These are phyloP conservation scores for Yponomeuta malinellus DNA, from an alignment of 2,888 invertebrate species.

Conservation along the genomic window DNA sequence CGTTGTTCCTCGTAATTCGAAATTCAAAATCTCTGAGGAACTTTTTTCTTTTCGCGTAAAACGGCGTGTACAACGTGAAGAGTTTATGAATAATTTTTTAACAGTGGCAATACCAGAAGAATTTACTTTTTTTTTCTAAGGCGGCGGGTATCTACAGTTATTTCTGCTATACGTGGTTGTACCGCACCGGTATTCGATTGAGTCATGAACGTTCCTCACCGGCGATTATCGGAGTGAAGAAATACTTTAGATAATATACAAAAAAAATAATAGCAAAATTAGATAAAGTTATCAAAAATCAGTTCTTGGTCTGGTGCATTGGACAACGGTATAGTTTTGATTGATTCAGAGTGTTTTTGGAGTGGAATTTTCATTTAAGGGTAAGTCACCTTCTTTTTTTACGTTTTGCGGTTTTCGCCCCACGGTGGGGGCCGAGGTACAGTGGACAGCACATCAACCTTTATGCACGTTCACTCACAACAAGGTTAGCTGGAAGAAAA, in stretches of 20 bases:
- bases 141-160: conserved; percentile 21
- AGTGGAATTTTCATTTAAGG: background rate
- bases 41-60: background rate
- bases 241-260: conserved; percentile 8
- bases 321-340: background rate
- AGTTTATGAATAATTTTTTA: background rate
- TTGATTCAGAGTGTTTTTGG: background rate
- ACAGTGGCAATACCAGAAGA: conserved; percentile 1
- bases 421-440: too few relatives aligned
- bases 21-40: conserved; percentile 16
- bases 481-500: too few relatives aligned
- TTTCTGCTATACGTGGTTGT: conserved; percentile 39
- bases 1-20: conserved; percentile 42
- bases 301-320: background rate
- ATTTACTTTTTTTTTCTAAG: conserved; percentile 17
- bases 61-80: background rate
- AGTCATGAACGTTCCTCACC: conserved; percentile 22
- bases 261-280: background rate
- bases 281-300: background rate
- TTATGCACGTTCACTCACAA: too few relatives aligned
- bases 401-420: too few relatives aligned
- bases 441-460: too few relatives aligned
- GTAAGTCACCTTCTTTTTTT: background rate
- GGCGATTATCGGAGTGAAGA: conserved; percentile 13
- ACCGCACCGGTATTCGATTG: conserved; percentile 23